These are phyloP conservation scores for Ammodytes dubius DNA, from an alignment of 2,113 vertebrate species.

Conservation along the genomic window DNA sequence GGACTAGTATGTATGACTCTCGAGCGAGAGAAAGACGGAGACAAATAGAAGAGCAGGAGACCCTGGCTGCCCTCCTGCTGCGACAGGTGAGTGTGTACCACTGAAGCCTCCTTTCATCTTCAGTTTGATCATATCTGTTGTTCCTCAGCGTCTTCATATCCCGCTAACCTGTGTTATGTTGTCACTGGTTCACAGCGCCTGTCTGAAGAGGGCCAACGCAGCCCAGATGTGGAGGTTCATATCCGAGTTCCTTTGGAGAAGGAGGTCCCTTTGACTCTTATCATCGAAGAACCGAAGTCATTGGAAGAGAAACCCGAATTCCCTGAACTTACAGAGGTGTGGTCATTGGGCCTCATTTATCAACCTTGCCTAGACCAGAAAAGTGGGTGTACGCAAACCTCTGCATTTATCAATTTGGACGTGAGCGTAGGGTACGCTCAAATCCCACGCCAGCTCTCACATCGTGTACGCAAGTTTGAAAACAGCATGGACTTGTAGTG, in stretches of 20 bases:
- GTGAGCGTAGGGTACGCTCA: too few species aligned
- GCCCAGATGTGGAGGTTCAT: slow-evolving; percentile 87
- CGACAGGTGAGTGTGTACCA: slow-evolving; percentile 86
- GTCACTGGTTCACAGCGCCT: slow-evolving; percentile 84
- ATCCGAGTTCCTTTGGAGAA: slow-evolving; percentile 95
- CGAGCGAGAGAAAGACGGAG: slow-evolving; percentile 93
- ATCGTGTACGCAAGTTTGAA: too few species aligned
- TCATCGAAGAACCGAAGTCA: slow-evolving; percentile 78
- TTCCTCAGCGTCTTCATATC: neutral
- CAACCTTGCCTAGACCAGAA: too few species aligned
- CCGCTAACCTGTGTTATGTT: neutral
- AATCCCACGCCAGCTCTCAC: too few species aligned
- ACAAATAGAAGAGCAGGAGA: slow-evolving; percentile 94
- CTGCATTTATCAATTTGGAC: too few species aligned
- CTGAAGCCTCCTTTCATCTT: neutral
- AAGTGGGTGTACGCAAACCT: too few species aligned
- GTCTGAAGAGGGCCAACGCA: slow-evolving; percentile 84
- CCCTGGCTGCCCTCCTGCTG: slow-evolving; percentile 89
- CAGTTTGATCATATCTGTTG: neutral
- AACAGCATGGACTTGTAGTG: too few species aligned
- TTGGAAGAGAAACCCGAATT: slow-evolving; percentile 88
- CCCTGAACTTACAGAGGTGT: slow-evolving; percentile 92
- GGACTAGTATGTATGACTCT: slow-evolving; percentile 95
- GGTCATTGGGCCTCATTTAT: neutral
- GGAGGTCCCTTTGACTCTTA: slow-evolving; percentile 90